phyloP scores from a whole-genome alignment of 2,888 invertebrate species.

The Psylliodes chrysocephalus region DNA sequence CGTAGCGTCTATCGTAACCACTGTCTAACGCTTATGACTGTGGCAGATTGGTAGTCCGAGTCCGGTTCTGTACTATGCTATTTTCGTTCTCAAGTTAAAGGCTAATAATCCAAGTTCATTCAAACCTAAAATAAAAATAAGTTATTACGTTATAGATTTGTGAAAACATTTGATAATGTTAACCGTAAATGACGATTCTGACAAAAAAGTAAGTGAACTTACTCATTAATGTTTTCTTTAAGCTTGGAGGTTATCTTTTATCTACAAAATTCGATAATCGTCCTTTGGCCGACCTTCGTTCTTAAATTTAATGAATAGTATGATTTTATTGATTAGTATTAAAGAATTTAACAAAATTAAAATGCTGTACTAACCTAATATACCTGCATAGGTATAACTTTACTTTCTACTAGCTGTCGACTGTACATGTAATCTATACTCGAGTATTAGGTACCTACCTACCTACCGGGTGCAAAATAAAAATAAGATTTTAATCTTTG shows the following conservation, averaged over 20 bases:
- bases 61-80: background rate
- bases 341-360: no score
- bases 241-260: conserved; percentile 43
- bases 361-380: no score
- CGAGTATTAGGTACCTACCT: no score
- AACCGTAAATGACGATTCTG: conserved; percentile 48
- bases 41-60: background rate
- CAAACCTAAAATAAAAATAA: conserved; percentile 16
- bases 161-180: conserved; percentile 46
- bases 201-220: conserved; percentile 56
- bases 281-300: background rate
- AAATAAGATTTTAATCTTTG: no score
- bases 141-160: background rate
- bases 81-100: background rate
- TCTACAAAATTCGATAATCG: conserved; percentile 45
- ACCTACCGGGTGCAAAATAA: no score
- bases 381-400: no score
- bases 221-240: conserved; percentile 28
- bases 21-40: background rate
- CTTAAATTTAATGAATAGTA: no score
- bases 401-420: no score
- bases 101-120: conserved; percentile 10
- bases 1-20: background rate
- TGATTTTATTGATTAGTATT: no score
- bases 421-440: no score